Evolutionary conservation across 2,797 vertebrate genomes (phyloP), one percentile per base, ranked within the genome.

Genomic region (Mus spretus): DNA sequence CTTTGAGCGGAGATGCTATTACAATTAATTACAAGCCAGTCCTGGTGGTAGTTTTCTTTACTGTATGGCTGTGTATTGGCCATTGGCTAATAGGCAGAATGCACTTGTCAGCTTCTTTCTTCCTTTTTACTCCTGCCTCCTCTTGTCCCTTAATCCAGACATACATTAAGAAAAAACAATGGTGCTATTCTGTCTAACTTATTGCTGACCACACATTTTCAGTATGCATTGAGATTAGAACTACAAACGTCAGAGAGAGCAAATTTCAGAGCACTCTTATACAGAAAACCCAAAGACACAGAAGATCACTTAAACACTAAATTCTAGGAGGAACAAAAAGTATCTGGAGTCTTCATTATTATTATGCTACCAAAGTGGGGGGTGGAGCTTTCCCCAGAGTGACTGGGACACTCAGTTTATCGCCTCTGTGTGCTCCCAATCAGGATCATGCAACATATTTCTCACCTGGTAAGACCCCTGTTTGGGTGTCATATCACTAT

Each of bases 141-240:
- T 40, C 28, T 44, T 44, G 13, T 31, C 19, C 9, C 3, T 15
- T 24, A 24, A 12, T 0, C 17, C 31, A n/a, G 22, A 31, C 0
- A 82, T 63, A 79, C 40, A 40, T 14, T 55, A 53, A 72, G 79
- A 75, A 11, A 44, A 57, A 50, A 72, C 37, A 75, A 31, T 5
- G 28, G 1, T 47, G 1, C 26, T 50, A 14, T 75, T 91, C 6
- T 84, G 6, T 67, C 67, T 81, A 40, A 59, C 53, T 82, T 55
- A 78, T 79, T 63, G 26, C 4, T 28, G 34, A 53, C 47, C 20
- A 15, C 11, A 84, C 28, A 24, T 80, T 80, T 89, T 75, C 75
- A 87, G 10, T 37, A 57, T 81, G 75, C 34, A 40, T 77, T 93
- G 57, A 79, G 78, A 91, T 90, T 47, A 78, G 93, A 78, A 72